Evolutionary conservation across 2,113 vertebrate genomes (phyloP).

Genomic region (Sinocyclocheilus rhinocerous): DNA sequence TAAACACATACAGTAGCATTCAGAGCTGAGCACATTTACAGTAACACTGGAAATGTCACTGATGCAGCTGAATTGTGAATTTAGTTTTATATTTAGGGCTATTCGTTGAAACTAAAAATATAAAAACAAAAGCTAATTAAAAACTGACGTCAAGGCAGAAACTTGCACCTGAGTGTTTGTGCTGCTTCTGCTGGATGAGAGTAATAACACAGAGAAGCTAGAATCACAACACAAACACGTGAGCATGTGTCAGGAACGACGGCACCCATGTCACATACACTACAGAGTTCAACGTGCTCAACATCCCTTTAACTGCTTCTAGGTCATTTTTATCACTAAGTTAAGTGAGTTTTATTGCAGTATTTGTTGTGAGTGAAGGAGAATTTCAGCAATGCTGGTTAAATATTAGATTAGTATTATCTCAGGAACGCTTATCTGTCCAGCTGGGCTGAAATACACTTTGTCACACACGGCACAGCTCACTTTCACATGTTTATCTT

Average conservation of each 20-base stretch:
- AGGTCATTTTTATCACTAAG: not conserved
- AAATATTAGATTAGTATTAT: slow-evolving; percentile 30
- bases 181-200: not conserved
- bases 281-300: not conserved
- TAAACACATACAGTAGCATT: not conserved
- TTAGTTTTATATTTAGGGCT: not conserved
- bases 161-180: not conserved
- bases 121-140: not conserved
- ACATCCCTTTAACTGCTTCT: not conserved
- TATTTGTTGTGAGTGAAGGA: not conserved
- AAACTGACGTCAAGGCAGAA: not conserved
- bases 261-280: not conserved
- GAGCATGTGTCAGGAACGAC: not conserved
- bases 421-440: not conserved
- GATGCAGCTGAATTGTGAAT: not conserved
- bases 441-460: slow-evolving; percentile 1
- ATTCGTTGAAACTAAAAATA: not conserved
- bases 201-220: not conserved
- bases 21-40: not conserved
- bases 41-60: not conserved
- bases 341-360: not conserved
- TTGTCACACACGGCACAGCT: not conserved
- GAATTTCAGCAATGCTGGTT: slow-evolving; percentile 4
- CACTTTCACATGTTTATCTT: not conserved
- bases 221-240: not conserved